Base-by-base conservation (phyloP, 2,797 vertebrate species). In the Echeneis naucrates region DNA sequence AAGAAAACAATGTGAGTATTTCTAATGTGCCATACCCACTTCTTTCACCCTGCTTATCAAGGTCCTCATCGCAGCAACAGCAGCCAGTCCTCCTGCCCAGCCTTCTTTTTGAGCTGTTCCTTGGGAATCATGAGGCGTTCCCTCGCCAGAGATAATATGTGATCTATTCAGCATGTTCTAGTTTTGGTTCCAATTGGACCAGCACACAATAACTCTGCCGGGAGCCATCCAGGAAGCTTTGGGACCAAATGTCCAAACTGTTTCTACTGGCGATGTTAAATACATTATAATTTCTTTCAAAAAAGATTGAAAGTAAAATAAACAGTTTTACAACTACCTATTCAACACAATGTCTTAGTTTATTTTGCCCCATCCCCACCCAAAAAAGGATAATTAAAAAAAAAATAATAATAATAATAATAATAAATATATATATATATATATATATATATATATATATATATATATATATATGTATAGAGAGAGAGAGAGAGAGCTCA, bases 21-120 rank as follows among this genome's bases (percentile, higher is more conserved):
- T 42, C 68, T 37, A 58, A 72, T 19, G 57, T 80, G 68, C 64
- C 80, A 75, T 68, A 30, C 17, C 7, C 37, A 77, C 80, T 65
- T 3, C 45, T 72, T 70, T 59, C 16, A 14, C 37, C 13, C 5
- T 26, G n/a, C 5, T 76, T 72, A 42, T 70, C 33, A 45, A 51
- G 50, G 57, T 64, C 33, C 21, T 52, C 32, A 37, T 74, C 64
- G 59, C 35, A 33, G 64, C 57, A n/a, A n/a, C n/a, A 38, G 40
- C 75, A 54, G 70, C 62, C 17, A 37, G 55, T 64, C 55, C 38
- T 65, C 48, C 42, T 62, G n/a, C n/a, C 32, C 19, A 57, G 32
- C 21, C 51, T 44, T 50, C 33, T 56, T 35, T 61, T 80, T 48
- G 6, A 64, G 55, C 50, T 68, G 53, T 79, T 76, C 42, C 54